Conservation (phyloP, 2,797 vertebrate genomes). For the Cuculus canorus region DNA sequence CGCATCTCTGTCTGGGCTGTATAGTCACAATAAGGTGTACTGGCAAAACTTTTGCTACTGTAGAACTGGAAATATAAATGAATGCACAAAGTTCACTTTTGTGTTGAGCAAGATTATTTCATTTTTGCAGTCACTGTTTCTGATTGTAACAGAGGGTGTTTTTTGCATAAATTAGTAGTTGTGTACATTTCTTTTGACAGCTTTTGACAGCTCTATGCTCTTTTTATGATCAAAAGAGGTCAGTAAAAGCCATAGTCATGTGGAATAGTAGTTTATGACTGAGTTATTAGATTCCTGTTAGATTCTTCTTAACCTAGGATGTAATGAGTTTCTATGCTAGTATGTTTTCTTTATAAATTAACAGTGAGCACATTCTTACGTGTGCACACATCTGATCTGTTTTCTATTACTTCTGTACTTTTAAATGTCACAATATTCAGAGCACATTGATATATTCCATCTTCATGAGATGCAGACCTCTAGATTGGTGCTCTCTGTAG, state of each 20-base stretch:
- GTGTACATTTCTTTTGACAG: background rate
- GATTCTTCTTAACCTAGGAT: background rate
- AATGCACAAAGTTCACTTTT: background rate
- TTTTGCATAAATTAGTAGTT: background rate
- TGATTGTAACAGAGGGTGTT: background rate
- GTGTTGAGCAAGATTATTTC: background rate
- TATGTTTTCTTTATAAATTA: background rate
- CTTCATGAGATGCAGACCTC: background rate
- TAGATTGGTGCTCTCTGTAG: background rate
- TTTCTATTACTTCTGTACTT: background rate
- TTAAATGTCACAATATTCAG: background rate
- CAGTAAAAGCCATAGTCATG: background rate
- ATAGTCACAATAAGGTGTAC: background rate
- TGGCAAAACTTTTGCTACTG: background rate
- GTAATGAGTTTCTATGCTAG: background rate
- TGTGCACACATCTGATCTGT: background rate
- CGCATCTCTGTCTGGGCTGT: background rate
- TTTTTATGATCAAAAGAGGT: background rate
- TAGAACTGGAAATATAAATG: background rate
- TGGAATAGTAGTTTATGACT: background rate
- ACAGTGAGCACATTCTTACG: background rate
- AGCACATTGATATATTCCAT: background rate
- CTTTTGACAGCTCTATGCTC: background rate
- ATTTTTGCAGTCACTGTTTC: background rate
- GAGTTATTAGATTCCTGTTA: conserved; percentile 1